Base-by-base conservation (phyloP, 1,140 invertebrate species). In the Drosophila ercepeae region DNA sequence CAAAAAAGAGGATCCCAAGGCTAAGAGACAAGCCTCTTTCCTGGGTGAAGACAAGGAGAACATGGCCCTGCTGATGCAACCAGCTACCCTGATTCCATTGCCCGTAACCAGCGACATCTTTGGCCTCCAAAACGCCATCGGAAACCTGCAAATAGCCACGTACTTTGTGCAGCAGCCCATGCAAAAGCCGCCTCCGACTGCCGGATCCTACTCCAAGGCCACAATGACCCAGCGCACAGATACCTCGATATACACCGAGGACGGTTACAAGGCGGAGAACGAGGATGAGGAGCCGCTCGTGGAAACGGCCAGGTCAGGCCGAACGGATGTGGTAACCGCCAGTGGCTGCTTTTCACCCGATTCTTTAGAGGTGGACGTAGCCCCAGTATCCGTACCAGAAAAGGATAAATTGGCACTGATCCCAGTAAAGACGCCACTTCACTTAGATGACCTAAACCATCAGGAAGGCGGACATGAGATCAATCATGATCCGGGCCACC, bases 1-100 rank as follows among this genome's bases (percentile, higher is more conserved):
- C 7, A 34, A 29, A n/a, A 50, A 42, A 3, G 45, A 54, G 36
- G 32, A 61, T 11, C 2, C 57, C 0, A 52, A 64, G 18, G 14
- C 39, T 13, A 51, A 71, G 5, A 16, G 25, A 1, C 52, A 68
- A 7, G 13, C 36, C n/a, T 23, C 53, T 11, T 21, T 39, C 13
- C n/a, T 54, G 25, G 44, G 49, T 0, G 59, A 68, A n/a, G 78
- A 79, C 4, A 81, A 81, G 19, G 90, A 91, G 36, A 91, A 84
- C 48, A 41, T 92, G 36, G 86, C 92, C 1, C 52, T 93, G 11
- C 68, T 93, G 3, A 75, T 92, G 67, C 92, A 92, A 54, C 90
- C 90, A 27, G 91, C 92, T 6, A 90, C 91, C 3, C 57, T 92
- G 7, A 91, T 91, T 11, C 90, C 90, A n/a, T 27, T 91, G 49